phyloP scores from a whole-genome alignment of 2,113 vertebrate genomes.

The Tragelaphus scriptus region DNA sequence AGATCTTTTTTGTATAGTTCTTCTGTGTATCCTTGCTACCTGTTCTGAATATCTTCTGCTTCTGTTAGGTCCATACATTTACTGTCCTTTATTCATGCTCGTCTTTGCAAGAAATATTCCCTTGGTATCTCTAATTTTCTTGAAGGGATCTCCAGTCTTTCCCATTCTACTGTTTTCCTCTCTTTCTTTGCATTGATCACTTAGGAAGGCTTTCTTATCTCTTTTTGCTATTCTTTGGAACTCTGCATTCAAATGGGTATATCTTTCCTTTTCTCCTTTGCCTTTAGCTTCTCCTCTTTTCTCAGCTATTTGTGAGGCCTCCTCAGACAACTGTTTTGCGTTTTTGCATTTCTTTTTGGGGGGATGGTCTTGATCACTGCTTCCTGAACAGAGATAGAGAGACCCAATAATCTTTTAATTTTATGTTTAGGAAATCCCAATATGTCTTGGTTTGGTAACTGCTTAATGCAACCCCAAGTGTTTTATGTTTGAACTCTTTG shows the following conservation, averaged over 20 bases:
- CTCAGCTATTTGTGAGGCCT: background rate
- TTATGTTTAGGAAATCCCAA: background rate
- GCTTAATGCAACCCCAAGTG: background rate
- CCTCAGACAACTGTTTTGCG: background rate
- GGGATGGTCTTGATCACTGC: background rate
- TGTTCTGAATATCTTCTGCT: background rate
- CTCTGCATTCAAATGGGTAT: background rate
- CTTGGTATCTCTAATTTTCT: background rate
- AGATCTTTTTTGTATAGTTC: background rate
- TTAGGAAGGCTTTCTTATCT: background rate
- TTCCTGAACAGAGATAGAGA: background rate
- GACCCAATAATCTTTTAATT: background rate
- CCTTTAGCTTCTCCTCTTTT: background rate
- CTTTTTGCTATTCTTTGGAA: background rate
- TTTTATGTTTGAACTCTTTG: conserved; percentile 3
- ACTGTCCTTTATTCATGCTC: background rate
- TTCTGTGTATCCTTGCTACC: background rate
- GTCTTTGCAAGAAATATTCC: background rate
- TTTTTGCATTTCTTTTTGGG: background rate
- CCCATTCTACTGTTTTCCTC: background rate
- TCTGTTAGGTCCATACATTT: background rate
- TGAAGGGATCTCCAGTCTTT: background rate
- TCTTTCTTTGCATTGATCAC: background rate
- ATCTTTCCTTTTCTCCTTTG: background rate
- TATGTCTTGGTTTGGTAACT: background rate